Base-by-base conservation (phyloP, 2,113 vertebrate species). In the Paraplagusia blochii region DNA sequence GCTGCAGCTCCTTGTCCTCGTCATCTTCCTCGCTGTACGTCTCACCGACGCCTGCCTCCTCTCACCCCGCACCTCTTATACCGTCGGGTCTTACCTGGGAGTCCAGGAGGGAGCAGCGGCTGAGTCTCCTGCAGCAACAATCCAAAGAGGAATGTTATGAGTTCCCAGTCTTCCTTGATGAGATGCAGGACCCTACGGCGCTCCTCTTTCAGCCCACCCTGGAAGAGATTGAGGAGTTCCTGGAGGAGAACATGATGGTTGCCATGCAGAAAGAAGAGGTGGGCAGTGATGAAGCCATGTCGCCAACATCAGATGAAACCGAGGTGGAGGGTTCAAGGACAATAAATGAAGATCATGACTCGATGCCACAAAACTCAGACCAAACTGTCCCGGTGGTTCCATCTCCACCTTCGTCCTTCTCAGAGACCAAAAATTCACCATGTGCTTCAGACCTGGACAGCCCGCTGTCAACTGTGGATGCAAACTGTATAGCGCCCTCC, bases 191-290 rank as follows among this genome's bases (percentile, higher is more conserved):
- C 10, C 89, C 88, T 6, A 66, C 89, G 5, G 89, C 92, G n/a
- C 90, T 92, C 54, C 90, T 93, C 58, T 99, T 99, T 81, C 95
- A 97, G 85, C 97, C 97, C 36, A 99, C 97, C 0, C 87, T 99
- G 77, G 97, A 99, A 76, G 97, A 99, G 87, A 99, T 99, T 0
- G 94, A 99, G 85, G 97, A 99, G 80, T 99, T 99, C 86, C 81
- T 99, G 44, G 93, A 98, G 80, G 97, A 99, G 79, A 98, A 99
- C 77, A 99, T 99, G 97, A 88, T 93, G 56, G 71, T 87, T 8
- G 91, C 88, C n/a, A 79, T 89, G 66, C 92, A 90, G 71, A 89
- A 92, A 69, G 90, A 89, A 36, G 81, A 84, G 55, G 81, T 88
- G 14, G 79, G 59, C 5, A 77, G 72, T 1, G 77, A 87, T 8